Conservation (phyloP, 2,113 vertebrate genomes). For the Stigmatopora nigra region DNA sequence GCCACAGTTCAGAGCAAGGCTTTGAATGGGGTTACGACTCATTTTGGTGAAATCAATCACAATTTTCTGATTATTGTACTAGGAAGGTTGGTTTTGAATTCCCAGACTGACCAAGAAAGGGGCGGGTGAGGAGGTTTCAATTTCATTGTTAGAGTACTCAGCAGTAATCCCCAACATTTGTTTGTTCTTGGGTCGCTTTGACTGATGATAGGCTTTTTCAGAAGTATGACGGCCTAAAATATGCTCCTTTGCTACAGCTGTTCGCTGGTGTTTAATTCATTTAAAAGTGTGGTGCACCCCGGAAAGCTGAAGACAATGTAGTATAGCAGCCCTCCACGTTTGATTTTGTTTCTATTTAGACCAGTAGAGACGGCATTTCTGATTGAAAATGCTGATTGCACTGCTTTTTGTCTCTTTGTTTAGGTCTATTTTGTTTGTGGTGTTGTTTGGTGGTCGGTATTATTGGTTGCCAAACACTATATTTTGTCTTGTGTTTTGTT, state of each 20-base stretch:
- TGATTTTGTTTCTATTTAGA: conserved; percentile 56
- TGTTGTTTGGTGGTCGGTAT: conserved; percentile 65
- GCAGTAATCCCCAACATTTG: conserved; percentile 51
- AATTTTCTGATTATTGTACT: background rate
- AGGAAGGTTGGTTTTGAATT: background rate
- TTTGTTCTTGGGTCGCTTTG: conserved; percentile 54
- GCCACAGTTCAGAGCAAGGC: background rate
- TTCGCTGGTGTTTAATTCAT: conserved; percentile 67
- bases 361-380: conserved; percentile 63
- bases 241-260: conserved; percentile 57
- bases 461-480: conserved; percentile 72
- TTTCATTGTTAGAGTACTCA: conserved; percentile 27
- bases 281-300: conserved; percentile 63
- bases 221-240: conserved; percentile 57
- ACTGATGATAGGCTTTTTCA: conserved; percentile 64
- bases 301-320: conserved; percentile 63
- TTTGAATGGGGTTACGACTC: background rate
- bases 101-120: conserved; percentile 1
- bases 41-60: background rate
- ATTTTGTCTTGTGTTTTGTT: conserved; percentile 40
- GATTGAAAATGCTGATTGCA: conserved; percentile 64
- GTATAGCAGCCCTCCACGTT: conserved; percentile 54
- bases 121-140: background rate
- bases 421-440: conserved; percentile 37
- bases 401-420: conserved; percentile 35